Percentiles rank a stretch among this genome's conserved stretches.
Evolutionary conservation across 2,797 vertebrate genomes (phyloP).

Genomic region (Myotis findleyi): DNA sequence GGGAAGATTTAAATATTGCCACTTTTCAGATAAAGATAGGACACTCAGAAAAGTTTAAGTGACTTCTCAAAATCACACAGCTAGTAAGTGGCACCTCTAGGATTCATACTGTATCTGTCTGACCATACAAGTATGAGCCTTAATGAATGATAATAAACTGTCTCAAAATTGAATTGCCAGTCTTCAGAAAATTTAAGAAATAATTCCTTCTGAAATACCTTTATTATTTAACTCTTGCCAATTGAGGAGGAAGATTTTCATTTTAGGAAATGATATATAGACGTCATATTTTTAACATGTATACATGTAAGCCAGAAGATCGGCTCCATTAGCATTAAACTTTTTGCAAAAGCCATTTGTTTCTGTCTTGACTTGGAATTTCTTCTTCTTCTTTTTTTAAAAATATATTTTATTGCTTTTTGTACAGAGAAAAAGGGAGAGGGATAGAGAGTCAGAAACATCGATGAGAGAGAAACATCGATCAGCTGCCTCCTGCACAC

Average conservation of each 20-base stretch:
- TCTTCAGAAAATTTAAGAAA: conserved; percentile 44
- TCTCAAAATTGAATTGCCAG: background rate
- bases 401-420: too few species aligned
- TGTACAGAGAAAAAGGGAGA: too few species aligned
- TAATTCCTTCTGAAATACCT: background rate
- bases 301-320: background rate
- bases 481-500: too few species aligned
- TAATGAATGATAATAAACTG: background rate
- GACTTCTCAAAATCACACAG: background rate
- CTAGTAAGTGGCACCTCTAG: background rate
- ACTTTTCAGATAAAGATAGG: background rate
- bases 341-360: background rate
- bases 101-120: background rate
- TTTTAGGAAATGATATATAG: background rate
- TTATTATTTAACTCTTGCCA: background rate
- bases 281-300: background rate
- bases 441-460: too few species aligned
- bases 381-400: background rate
- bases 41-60: background rate
- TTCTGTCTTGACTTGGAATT: background rate
- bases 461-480: too few species aligned
- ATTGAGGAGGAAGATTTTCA: background rate
- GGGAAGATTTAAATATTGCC: background rate
- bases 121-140: background rate
- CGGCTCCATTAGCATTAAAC: background rate